Evolutionary conservation across 2,113 vertebrate genomes (phyloP).

Genomic region (Monopterus albus): DNA sequence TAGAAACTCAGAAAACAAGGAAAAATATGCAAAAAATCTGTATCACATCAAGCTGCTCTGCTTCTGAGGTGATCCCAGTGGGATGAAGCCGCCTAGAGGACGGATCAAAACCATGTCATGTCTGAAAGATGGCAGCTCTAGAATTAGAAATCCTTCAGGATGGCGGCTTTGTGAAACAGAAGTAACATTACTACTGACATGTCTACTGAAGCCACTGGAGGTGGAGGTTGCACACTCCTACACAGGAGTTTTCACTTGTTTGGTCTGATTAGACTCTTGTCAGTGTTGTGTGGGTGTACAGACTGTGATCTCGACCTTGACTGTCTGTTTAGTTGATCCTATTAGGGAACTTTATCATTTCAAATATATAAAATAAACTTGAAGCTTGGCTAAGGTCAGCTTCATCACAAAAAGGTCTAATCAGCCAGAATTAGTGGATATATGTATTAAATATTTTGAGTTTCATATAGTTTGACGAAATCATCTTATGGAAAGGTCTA

Average conservation of each 20-base stretch:
- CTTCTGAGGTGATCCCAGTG: too few relatives aligned
- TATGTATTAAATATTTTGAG: too few relatives aligned
- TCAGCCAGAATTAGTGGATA: too few relatives aligned
- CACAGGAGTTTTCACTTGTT: background rate
- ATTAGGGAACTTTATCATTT: background rate
- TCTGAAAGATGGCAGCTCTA: background rate
- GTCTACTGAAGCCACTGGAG: background rate
- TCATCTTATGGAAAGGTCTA: too few relatives aligned
- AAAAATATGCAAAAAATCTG: too few relatives aligned
- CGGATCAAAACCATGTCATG: too few relatives aligned
- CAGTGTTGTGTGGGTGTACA: background rate
- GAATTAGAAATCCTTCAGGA: background rate
- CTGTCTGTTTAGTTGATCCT: background rate
- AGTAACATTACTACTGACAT: background rate
- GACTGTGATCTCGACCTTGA: background rate
- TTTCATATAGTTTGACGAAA: too few relatives aligned
- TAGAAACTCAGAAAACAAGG: too few relatives aligned
- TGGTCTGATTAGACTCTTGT: conserved; percentile 3
- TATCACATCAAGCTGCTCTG: too few relatives aligned
- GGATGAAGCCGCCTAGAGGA: too few relatives aligned
- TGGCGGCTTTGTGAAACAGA: background rate
- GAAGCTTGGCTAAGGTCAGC: background rate
- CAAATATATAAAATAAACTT: too few relatives aligned
- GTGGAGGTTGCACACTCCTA: background rate
- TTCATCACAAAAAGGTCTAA: background rate